Evolutionary conservation across 2,113 vertebrate species (phyloP), one percentile per base, ranked within the genome.

Genomic region (Cepphus grylle): DNA sequence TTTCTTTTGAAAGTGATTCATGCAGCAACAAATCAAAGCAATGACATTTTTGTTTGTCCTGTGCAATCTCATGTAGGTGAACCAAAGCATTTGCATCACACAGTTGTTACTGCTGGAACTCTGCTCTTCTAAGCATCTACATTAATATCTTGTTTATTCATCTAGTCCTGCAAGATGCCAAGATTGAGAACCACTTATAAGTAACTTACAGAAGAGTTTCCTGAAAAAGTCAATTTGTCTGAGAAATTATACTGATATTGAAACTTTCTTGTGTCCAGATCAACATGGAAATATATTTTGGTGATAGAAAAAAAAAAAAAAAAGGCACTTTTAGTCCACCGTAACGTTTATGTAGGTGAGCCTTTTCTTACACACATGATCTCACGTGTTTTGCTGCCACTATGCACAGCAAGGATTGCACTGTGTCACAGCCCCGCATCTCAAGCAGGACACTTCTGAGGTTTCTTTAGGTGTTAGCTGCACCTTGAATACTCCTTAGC

Each of bases 1-100:
- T 93, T 86, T 90, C 67, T 69, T 88, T 70, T 66, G 45, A 83
- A 92, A 53, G 43, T 79, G 53, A 93, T 34, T 91, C 79, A 80
- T 30, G 26, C 29, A 92, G 50, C n/a, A 85, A 53, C 38, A 88
- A 85, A 88, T 77, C 30, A 70, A 86, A 94, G 55, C 1, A 3
- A 66, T 67, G 61, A 67, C 38, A 66, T 70, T 90, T 80, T 81
- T 90, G 42, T 83, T 79, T 86, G 59, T 36, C 76, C 67, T 62
- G 42, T 92, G 76, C 42, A 80, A 66, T 87, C 45, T 90, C 70
- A 80, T 21, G 25, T 45, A 85, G 53, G 42, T 73, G 85, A 92
- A 42, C 26, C 20, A 56, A 81, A n/a, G 40, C 18, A 62, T 71
- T 72, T 81, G 49, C 45, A 90, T 32, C 47, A 77, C 22, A 38